phyloP scores from a whole-genome alignment of 2,888 invertebrate genomes.

The Acholoe squamosa region DNA sequence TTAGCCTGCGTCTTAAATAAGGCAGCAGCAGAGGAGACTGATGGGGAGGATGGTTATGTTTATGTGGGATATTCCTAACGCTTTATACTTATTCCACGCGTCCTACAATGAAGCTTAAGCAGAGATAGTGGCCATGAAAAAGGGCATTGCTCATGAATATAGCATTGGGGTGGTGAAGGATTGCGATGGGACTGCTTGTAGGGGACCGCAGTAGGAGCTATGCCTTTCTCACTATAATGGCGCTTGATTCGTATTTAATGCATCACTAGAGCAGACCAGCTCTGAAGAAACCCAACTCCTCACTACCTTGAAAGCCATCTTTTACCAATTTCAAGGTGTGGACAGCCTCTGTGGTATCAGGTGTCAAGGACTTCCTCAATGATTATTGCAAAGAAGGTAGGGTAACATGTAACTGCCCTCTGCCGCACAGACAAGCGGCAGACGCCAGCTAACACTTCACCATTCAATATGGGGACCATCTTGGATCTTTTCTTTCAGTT shows the following conservation, averaged over 20 bases:
- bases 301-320: no score
- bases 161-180: neutral
- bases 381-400: neutral
- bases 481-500: slow-evolving; percentile 4
- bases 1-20: slow-evolving; percentile 24
- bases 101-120: neutral
- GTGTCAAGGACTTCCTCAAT: neutral
- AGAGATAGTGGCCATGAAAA: slow-evolving; percentile 9
- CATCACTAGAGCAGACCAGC: no score
- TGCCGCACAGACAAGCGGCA: neutral
- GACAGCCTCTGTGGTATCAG: neutral
- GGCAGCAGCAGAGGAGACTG: neutral
- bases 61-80: neutral
- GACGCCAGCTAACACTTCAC: neutral
- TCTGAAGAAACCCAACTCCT: no score
- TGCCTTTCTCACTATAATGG: no score
- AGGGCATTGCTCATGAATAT: neutral
- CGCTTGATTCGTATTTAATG: no score
- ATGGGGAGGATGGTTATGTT: neutral
- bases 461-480: neutral
- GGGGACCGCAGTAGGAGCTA: no score
- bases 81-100: neutral
- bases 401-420: neutral
- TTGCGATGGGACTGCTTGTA: no score
- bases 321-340: neutral